Evolutionary conservation across 2,888 invertebrate species (phyloP), one percentile per base, ranked within the genome.

Genomic region (Temnothorax ravouxi): DNA sequence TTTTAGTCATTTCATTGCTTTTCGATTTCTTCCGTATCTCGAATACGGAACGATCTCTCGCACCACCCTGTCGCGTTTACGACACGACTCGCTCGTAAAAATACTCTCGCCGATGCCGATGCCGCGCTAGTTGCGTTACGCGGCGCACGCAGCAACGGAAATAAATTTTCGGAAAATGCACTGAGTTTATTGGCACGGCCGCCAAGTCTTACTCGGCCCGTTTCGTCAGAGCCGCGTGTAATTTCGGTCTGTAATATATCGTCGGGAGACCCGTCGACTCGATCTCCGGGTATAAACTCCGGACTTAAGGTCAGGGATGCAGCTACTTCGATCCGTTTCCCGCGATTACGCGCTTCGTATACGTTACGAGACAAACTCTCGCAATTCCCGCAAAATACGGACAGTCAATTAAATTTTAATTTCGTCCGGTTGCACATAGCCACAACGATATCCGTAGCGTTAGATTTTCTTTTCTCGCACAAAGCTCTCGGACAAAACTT

Each of bases 171-270:
- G 83, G 25, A 92, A 88, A 89, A 86, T n/a, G n/a, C 86, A 90
- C 87, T 84, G 88, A 75, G 81, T 86, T 84, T 90, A 90, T 92
- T 92, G 93, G 93, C 92, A 89, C 91, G 18, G 80, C 54, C 61
- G 92, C 92, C 92, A 92, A 92, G 81, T 91, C 87, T 91, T 90
- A 87, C 88, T 87, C 88, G 84, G 80, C 77, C 84, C 87, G 86
- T 93, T 93, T 91, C 91, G 89, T 91, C 92, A 91, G 90, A 87
- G 80, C 38, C 87, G 88, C 87, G 88, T 89, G 89, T 91, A 91
- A 92, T 92, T 92, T 89, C 87, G 87, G 87, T 81, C 76, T 87
- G 86, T 87, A 90, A 89, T 18, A 89, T 18, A 50, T 90, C 89
- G 81, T 89, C 89, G 83, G 84, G 29, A 79, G 69, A 75, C 86